Percentiles rank a stretch among this genome's conserved stretches.
phyloP scores from a whole-genome alignment of 2,113 vertebrate species.

The Psettodes erumei region DNA sequence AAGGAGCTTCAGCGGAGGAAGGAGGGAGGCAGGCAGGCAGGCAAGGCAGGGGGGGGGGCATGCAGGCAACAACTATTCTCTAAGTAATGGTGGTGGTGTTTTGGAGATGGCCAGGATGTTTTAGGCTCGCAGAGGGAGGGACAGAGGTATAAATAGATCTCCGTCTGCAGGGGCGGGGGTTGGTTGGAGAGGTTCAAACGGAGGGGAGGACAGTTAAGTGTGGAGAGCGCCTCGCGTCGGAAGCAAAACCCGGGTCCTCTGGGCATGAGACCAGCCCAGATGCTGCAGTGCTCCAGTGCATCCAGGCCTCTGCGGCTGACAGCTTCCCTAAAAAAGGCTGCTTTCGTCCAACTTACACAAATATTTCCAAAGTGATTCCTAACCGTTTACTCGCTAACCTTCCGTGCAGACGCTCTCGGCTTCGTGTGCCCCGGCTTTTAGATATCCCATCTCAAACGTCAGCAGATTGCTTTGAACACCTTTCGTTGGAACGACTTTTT shows the following conservation, averaged over 20 bases:
- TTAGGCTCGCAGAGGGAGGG: conserved; percentile 39
- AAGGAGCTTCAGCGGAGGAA: conserved; percentile 33
- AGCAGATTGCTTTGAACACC: background rate
- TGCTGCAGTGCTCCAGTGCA: background rate
- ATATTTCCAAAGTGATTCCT: too few relatives aligned
- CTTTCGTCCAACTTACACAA: background rate
- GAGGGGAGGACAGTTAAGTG: conserved; percentile 39
- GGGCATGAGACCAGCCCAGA: conserved; percentile 25
- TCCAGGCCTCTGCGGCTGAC: background rate
- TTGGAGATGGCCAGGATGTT: conserved; percentile 50
- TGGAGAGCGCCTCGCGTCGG: conserved; percentile 28
- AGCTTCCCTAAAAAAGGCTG: too few relatives aligned
- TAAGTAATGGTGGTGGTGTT: conserved; percentile 38
- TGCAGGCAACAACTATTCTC: conserved; percentile 1
- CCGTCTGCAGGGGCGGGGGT: background rate
- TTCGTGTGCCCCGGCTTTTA: background rate
- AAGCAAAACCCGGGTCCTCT: conserved; percentile 20
- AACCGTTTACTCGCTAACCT: too few relatives aligned
- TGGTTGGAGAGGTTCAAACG: conserved; percentile 22
- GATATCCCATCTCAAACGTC: background rate
- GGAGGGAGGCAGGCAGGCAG: conserved; percentile 22
- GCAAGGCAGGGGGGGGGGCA: background rate
- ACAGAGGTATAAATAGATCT: conserved; percentile 59
- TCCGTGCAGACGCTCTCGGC: background rate
- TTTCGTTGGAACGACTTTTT: background rate